phyloP scores from a whole-genome alignment of 53 echinoderm and acorn worm species.

The Arbacia lixula region DNA sequence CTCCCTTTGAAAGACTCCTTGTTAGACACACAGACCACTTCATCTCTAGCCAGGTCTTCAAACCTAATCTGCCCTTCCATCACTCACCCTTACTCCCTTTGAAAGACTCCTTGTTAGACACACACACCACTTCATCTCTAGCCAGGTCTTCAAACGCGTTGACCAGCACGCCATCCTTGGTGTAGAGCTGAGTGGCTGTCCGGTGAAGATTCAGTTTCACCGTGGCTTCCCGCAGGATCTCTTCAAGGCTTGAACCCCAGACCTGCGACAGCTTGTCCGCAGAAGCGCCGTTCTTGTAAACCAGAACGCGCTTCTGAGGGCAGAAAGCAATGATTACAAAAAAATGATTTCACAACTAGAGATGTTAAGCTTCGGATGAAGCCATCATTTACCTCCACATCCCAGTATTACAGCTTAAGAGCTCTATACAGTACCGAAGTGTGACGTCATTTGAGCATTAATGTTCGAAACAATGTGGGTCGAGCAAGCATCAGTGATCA shows the following conservation, averaged over 20 bases:
- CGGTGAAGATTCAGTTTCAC: conserved; percentile 64
- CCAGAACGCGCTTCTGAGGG: conserved; percentile 93
- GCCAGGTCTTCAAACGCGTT: conserved; percentile 69
- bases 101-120: conserved; percentile 70
- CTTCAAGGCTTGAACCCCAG: conserved; percentile 75
- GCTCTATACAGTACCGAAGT: too few species aligned
- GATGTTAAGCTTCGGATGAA: too few species aligned
- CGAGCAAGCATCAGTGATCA: too few species aligned
- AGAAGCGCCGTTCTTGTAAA: conserved; percentile 76
- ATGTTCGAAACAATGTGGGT: too few species aligned
- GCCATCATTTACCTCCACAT: too few species aligned
- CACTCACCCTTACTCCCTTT: conserved; percentile 75
- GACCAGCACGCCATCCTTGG: conserved; percentile 57
- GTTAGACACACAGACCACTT: conserved; percentile 72
- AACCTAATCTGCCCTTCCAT: too few species aligned
- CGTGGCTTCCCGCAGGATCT: conserved; percentile 71
- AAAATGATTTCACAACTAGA: too few species aligned
- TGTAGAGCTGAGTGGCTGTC: conserved; percentile 72
- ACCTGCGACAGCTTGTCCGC: conserved; percentile 64
- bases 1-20: conserved; percentile 72
- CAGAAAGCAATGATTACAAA: too few species aligned
- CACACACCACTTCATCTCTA: conserved; percentile 76
- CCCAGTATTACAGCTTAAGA: too few species aligned
- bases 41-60: conserved; percentile 73
- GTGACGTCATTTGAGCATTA: too few species aligned